Percentiles rank a stretch among this genome's conserved stretches.
Evolutionary conservation across 2,888 invertebrate genomes (phyloP).

Genomic region (Papilio protenor): DNA sequence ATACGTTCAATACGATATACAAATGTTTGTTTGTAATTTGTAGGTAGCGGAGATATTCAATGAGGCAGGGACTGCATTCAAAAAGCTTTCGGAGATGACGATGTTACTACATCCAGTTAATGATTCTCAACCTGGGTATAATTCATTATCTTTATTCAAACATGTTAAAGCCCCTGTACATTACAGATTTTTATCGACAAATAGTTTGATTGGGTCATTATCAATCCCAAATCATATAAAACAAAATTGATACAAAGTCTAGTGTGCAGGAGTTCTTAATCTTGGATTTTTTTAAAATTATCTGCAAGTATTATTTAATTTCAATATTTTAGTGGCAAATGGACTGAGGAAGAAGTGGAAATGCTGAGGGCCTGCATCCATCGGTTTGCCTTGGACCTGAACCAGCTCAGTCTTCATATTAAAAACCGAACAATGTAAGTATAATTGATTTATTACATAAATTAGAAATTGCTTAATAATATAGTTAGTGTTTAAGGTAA

Average conservation of each 20-base stretch:
- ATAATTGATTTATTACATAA: conserved; percentile 1
- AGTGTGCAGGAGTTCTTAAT: too few species aligned
- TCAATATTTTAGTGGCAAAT: conserved; percentile 89
- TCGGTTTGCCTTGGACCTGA: conserved; percentile 96
- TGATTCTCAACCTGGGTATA: conserved; percentile 92
- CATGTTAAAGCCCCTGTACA: too few species aligned
- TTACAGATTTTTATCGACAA: too few species aligned
- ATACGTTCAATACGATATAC: not conserved
- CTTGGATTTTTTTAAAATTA: not conserved
- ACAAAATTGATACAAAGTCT: too few species aligned
- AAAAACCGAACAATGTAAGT: conserved; percentile 97
- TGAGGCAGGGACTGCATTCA: conserved; percentile 97
- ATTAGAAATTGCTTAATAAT: too few species aligned
- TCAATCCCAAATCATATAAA: too few species aligned
- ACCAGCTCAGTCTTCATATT: conserved; percentile 96
- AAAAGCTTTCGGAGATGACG: conserved; percentile 96
- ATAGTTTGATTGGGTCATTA: too few species aligned
- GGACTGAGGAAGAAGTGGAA: conserved; percentile 98
- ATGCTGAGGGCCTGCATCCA: conserved; percentile 96
- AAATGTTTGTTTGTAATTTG: conserved; percentile 47
- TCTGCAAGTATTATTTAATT: not conserved
- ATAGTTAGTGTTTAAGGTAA: too few species aligned
- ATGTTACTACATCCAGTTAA: conserved; percentile 96
- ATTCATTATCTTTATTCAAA: conserved; percentile 29
- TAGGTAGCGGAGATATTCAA: conserved; percentile 98